These are phyloP conservation scores for Syritta pipiens DNA, from an alignment of 2,888 invertebrate genomes.

Conservation along the genomic window DNA sequence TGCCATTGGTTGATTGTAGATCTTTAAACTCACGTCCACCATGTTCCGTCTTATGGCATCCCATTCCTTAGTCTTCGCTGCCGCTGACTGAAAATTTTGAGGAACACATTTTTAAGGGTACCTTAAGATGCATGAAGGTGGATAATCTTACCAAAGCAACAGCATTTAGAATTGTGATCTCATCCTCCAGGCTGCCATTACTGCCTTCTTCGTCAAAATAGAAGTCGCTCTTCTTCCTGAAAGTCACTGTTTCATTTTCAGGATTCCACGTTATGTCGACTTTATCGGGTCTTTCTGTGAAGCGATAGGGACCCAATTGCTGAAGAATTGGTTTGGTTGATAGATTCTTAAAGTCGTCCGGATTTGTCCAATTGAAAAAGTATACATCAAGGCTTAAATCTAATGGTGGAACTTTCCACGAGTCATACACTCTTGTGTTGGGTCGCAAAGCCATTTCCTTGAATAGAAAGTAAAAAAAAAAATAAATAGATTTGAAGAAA, in stretches of 20 bases:
- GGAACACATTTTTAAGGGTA: not conserved
- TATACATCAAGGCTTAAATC: conserved; percentile 85
- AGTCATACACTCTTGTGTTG: conserved; percentile 82
- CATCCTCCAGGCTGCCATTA: conserved; percentile 85
- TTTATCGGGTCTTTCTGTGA: conserved; percentile 85
- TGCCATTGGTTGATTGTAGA: conserved; percentile 81
- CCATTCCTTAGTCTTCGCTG: conserved; percentile 81
- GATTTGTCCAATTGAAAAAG: conserved; percentile 90
- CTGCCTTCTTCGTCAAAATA: conserved; percentile 84
- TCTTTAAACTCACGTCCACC: conserved; percentile 82
- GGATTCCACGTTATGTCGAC: conserved; percentile 87
- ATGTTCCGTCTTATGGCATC: conserved; percentile 81
- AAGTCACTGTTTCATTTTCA: conserved; percentile 86
- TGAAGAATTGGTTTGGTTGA: conserved; percentile 81
- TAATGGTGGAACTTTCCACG: conserved; percentile 86
- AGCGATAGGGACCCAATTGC: conserved; percentile 84
- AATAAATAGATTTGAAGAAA: not conserved
- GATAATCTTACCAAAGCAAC: conserved; percentile 85
- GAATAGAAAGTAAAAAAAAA: conserved; percentile 50
- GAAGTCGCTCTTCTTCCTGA: conserved; percentile 84
- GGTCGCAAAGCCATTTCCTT: conserved; percentile 85
- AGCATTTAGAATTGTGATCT: conserved; percentile 87
- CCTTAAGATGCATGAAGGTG: not conserved
- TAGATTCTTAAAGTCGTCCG: conserved; percentile 82
- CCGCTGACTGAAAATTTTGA: conserved; percentile 79